These are phyloP conservation scores for Drosophila barbarae DNA, from an alignment of 2,888 invertebrate genomes.

Conservation along the genomic window DNA sequence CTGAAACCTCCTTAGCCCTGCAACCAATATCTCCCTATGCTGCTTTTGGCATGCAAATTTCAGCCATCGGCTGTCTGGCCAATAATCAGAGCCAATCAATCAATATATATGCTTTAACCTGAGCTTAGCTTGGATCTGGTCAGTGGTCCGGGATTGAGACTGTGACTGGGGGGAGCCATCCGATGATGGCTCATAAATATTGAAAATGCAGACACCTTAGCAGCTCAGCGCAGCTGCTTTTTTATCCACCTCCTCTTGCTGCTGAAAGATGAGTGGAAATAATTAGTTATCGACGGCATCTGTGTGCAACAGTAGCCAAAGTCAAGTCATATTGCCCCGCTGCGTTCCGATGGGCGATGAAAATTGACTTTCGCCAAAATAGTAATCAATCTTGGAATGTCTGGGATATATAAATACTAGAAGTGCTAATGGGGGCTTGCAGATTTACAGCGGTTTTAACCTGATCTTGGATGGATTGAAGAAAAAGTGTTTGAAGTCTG, in stretches of 20 bases:
- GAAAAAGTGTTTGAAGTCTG: neutral
- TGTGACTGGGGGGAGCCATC: constrained; percentile 27
- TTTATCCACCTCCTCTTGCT: constrained; percentile 11
- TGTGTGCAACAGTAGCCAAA: constrained; percentile 51
- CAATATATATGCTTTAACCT: constrained; percentile 16
- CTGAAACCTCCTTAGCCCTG: constrained; percentile 12
- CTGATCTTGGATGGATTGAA: neutral
- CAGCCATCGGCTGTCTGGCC: constrained; percentile 33
- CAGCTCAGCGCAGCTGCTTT: constrained; percentile 26
- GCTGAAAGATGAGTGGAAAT: constrained; percentile 51
- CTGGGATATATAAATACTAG: neutral
- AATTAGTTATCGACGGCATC: constrained; percentile 56
- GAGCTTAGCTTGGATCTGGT: constrained; percentile 7
- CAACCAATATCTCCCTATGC: constrained; percentile 24
- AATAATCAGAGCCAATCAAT: constrained; percentile 40
- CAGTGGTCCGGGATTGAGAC: constrained; percentile 8
- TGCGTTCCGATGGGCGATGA: constrained; percentile 39
- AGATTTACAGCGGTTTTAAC: neutral
- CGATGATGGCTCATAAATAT: constrained; percentile 52
- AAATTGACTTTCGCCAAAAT: constrained; percentile 61
- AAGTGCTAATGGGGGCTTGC: neutral
- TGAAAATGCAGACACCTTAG: constrained; percentile 49
- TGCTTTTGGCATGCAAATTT: constrained; percentile 40
- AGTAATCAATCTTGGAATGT: constrained; percentile 43
- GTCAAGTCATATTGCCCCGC: constrained; percentile 41